phyloP scores from a whole-genome alignment of 2,888 invertebrate genomes.

The Odontomyia ornata region DNA sequence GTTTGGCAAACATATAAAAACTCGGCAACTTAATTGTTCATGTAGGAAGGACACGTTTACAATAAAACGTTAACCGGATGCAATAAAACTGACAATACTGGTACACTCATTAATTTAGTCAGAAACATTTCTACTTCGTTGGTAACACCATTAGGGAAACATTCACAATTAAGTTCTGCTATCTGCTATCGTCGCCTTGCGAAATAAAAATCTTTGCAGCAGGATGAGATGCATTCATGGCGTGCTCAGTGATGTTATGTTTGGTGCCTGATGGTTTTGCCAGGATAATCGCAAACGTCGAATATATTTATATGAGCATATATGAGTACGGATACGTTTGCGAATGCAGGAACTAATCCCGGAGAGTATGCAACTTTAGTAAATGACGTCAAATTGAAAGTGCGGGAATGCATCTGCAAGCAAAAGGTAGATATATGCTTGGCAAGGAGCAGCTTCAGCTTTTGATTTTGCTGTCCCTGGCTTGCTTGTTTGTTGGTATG shows the following conservation, averaged over 20 bases:
- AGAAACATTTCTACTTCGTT: too few relatives aligned
- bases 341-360: not conserved
- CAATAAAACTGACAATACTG: too few relatives aligned
- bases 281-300: not conserved
- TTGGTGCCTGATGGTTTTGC: not conserved
- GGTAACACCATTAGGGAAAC: constrained; percentile 1
- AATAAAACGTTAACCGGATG: too few relatives aligned
- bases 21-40: too few relatives aligned
- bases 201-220: not conserved
- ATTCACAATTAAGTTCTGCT: constrained; percentile 3
- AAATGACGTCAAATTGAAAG: constrained; percentile 27
- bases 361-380: not conserved
- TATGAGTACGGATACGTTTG: not conserved
- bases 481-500: constrained; percentile 1
- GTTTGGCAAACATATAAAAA: too few relatives aligned
- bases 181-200: not conserved
- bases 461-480: too few relatives aligned
- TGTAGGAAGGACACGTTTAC: too few relatives aligned
- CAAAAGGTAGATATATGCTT: not conserved
- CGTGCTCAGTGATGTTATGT: not conserved
- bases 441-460: not conserved
- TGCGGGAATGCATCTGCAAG: not conserved
- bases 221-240: not conserved
- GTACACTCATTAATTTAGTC: too few relatives aligned
- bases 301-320: too few relatives aligned